These are phyloP conservation scores for Drosophila orosa DNA, from an alignment of 1,140 invertebrate genomes.

Conservation along the genomic window DNA sequence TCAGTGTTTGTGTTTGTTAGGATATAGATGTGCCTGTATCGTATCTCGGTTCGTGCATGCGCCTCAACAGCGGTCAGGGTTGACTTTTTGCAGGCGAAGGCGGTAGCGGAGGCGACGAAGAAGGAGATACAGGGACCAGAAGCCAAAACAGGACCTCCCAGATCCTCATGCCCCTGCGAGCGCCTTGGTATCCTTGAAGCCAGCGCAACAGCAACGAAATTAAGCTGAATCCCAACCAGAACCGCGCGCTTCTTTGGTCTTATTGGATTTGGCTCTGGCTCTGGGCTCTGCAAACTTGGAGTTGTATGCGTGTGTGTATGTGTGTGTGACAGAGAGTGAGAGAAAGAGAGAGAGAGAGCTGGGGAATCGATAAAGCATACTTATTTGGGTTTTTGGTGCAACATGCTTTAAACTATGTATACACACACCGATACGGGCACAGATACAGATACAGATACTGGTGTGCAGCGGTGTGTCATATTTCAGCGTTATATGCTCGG, in stretches of 20 bases:
- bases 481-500: slow-evolving; percentile 47
- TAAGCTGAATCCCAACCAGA: slow-evolving; percentile 54
- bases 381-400: slow-evolving; percentile 80
- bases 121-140: slow-evolving; percentile 33
- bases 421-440: slow-evolving; percentile 17
- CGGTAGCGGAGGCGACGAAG: slow-evolving; percentile 2
- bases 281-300: slow-evolving; percentile 16
- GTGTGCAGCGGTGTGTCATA: slow-evolving; percentile 42
- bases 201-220: slow-evolving; percentile 67
- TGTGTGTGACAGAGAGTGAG: slow-evolving; percentile 13
- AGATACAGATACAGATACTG: slow-evolving; percentile 27
- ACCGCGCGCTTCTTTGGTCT: slow-evolving; percentile 70
- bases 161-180: slow-evolving; percentile 9
- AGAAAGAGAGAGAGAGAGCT: slow-evolving; percentile 18
- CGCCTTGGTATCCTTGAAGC: slow-evolving; percentile 21
- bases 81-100: slow-evolving; percentile 62
- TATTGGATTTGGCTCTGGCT: slow-evolving; percentile 62
- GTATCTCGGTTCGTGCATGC: slow-evolving; percentile 68
- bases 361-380: slow-evolving; percentile 78
- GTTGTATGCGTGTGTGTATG: slow-evolving; percentile 22
- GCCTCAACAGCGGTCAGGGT: slow-evolving; percentile 73
- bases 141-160: slow-evolving; percentile 17
- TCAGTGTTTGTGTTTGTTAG: slow-evolving; percentile 23
- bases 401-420: slow-evolving; percentile 72
- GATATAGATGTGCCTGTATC: slow-evolving; percentile 33